These are phyloP conservation scores for Nemapogon koenigi DNA, from an alignment of 2,888 invertebrate genomes.

Conservation along the genomic window DNA sequence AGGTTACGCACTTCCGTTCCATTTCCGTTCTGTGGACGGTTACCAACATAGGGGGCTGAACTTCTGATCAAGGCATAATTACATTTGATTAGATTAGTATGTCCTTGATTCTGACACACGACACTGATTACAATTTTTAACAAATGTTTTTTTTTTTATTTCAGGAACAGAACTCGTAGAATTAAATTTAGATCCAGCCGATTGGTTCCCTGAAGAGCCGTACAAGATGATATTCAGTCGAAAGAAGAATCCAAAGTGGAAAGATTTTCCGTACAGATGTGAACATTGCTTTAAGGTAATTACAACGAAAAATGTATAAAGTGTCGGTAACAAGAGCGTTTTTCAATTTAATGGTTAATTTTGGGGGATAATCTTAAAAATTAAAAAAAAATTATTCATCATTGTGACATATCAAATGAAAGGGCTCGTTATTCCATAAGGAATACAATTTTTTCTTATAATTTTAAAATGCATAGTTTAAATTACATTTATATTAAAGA, in stretches of 20 bases:
- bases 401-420: background rate
- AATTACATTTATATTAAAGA: too few relatives aligned
- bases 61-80: too few relatives aligned
- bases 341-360: too few relatives aligned
- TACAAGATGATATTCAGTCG: slow-evolving; percentile 51
- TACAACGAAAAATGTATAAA: too few relatives aligned
- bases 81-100: too few relatives aligned
- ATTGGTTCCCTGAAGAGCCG: slow-evolving; percentile 53
- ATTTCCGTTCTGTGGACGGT: too few relatives aligned
- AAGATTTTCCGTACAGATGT: slow-evolving; percentile 45
- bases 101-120: too few relatives aligned
- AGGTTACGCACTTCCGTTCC: too few relatives aligned
- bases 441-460: background rate
- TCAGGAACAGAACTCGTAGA: slow-evolving; percentile 47
- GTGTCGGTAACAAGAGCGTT: too few relatives aligned
- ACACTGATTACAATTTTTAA: background rate
- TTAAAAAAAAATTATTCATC: too few relatives aligned
- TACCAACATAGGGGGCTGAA: too few relatives aligned
- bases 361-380: too few relatives aligned
- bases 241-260: slow-evolving; percentile 58
- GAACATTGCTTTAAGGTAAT: slow-evolving; percentile 51
- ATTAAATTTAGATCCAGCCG: slow-evolving; percentile 39
- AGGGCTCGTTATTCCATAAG: background rate
- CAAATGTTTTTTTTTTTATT: slow-evolving; percentile 10
- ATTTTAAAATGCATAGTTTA: background rate